Conservation (phyloP, 2,113 vertebrate genomes). For the Neoarius graeffei region DNA sequence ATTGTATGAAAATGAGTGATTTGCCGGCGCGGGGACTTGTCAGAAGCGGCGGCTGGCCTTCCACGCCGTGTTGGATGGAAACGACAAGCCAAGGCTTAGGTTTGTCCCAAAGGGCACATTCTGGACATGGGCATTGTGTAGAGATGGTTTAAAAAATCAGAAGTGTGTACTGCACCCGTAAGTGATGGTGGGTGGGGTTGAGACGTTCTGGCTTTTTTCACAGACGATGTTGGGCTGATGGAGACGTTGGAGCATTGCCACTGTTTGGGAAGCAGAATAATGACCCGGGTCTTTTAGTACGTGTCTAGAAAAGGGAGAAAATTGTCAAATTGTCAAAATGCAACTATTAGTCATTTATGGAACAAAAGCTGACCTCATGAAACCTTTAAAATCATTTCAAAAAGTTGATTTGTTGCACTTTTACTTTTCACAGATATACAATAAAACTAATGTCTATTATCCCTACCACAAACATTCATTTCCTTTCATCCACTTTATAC, state of each 20-base stretch:
- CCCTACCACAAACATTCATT: not conserved
- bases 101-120: slow-evolving; percentile 50
- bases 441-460: not conserved
- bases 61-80: slow-evolving; percentile 49
- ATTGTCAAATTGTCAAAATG: slow-evolving; percentile 15
- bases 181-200: slow-evolving; percentile 21
- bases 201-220: slow-evolving; percentile 12
- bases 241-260: slow-evolving; percentile 9
- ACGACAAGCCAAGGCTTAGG: slow-evolving; percentile 40
- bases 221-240: slow-evolving; percentile 5
- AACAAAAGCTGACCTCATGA: slow-evolving; percentile 28
- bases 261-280: slow-evolving; percentile 14
- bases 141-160: slow-evolving; percentile 28
- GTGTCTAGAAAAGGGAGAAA: slow-evolving; percentile 1
- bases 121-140: slow-evolving; percentile 44
- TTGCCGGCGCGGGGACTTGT: slow-evolving; percentile 64
- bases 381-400: slow-evolving; percentile 9
- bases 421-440: slow-evolving; percentile 25
- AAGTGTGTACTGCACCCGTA: slow-evolving; percentile 6
- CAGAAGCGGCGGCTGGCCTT: slow-evolving; percentile 61
- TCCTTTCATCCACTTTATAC: slow-evolving; percentile 7
- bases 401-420: slow-evolving; percentile 27
- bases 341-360: slow-evolving; percentile 12
- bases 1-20: slow-evolving; percentile 81
- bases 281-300: not conserved